A percentile compares a stretch with the other conserved stretches of the same genome.
phyloP scores from a whole-genome alignment of 2,797 vertebrate species.

The Pempheris klunzingeri region DNA sequence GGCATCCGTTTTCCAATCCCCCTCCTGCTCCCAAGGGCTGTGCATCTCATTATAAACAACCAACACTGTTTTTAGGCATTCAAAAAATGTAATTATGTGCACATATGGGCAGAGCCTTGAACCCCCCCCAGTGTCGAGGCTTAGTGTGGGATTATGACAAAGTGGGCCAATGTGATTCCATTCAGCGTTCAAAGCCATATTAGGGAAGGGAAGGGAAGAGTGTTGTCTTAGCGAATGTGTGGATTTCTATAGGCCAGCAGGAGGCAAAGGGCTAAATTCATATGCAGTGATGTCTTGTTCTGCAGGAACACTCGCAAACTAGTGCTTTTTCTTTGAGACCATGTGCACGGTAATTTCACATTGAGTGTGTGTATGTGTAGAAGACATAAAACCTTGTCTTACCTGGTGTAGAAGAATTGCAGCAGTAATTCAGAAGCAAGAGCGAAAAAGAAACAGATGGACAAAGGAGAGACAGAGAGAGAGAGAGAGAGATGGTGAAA shows the following conservation, averaged over 20 bases:
- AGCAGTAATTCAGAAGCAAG: slow-evolving; percentile 25
- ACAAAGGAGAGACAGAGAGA: slow-evolving; percentile 1
- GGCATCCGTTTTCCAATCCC: slow-evolving; percentile 66
- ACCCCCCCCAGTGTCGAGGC: slow-evolving; percentile 36
- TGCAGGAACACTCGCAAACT: not conserved
- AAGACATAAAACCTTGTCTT: slow-evolving; percentile 47
- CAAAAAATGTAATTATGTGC: slow-evolving; percentile 67
- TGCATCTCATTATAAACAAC: slow-evolving; percentile 60
- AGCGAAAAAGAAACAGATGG: slow-evolving; percentile 14
- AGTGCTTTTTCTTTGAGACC: not conserved
- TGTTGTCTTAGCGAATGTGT: slow-evolving; percentile 27
- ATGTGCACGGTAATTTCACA: not conserved
- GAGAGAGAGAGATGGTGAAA: slow-evolving; percentile 12
- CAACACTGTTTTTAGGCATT: slow-evolving; percentile 58
- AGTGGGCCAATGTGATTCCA: slow-evolving; percentile 69
- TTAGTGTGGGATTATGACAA: slow-evolving; percentile 71
- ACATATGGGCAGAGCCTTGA: slow-evolving; percentile 64
- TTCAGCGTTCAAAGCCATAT: slow-evolving; percentile 60
- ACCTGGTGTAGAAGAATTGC: slow-evolving; percentile 59
- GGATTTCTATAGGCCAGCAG: slow-evolving; percentile 32
- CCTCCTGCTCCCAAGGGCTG: slow-evolving; percentile 43
- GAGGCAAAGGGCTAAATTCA: slow-evolving; percentile 33
- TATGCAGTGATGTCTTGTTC: slow-evolving; percentile 19
- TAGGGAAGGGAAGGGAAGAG: slow-evolving; percentile 46
- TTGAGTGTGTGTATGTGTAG: not conserved